These are phyloP conservation scores for Helleia helle DNA, from an alignment of 2,888 invertebrate genomes.

Conservation along the genomic window DNA sequence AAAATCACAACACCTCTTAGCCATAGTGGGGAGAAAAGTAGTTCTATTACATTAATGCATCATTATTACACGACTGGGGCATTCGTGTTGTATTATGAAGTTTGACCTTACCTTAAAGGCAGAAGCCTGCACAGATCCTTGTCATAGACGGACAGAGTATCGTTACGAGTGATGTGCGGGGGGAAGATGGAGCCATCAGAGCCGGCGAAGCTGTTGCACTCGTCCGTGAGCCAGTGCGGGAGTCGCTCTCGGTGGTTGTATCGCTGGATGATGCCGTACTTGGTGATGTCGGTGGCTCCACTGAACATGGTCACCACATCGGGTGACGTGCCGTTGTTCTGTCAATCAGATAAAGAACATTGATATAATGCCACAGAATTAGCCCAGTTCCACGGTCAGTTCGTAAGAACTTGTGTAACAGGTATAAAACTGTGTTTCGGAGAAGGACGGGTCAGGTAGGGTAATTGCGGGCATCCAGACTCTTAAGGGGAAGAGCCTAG, in stretches of 20 bases:
- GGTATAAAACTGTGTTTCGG: too few species aligned
- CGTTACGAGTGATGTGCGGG: constrained; percentile 85
- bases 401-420: too few species aligned
- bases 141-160: constrained; percentile 85
- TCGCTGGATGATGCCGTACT: constrained; percentile 84
- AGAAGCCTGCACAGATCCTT: constrained; percentile 90
- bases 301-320: constrained; percentile 87
- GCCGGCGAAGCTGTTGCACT: constrained; percentile 87
- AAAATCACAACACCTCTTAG: too few species aligned
- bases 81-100: background rate
- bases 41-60: too few species aligned
- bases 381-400: too few species aligned
- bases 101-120: constrained; percentile 77
- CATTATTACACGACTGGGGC: too few species aligned
- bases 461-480: too few species aligned
- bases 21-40: too few species aligned
- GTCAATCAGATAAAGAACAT: too few species aligned
- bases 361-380: too few species aligned
- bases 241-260: constrained; percentile 82
- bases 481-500: too few species aligned
- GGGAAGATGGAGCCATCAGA: constrained; percentile 95
- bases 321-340: constrained; percentile 84
- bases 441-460: too few species aligned
- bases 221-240: constrained; percentile 84
- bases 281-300: constrained; percentile 80